These are phyloP conservation scores for Laupala kohalensis DNA, from an alignment of 1,140 invertebrate species.

Conservation along the genomic window DNA sequence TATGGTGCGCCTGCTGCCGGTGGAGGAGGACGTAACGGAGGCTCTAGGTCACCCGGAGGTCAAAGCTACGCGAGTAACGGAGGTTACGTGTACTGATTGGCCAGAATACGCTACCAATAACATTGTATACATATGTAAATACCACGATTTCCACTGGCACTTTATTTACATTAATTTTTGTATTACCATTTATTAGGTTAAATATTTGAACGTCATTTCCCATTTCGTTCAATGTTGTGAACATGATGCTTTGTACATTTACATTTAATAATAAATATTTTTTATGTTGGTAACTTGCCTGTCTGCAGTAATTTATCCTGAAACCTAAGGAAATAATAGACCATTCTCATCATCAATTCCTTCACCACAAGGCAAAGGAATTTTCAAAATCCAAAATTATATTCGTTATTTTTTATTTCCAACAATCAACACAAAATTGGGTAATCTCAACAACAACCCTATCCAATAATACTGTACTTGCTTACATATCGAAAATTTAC, in stretches of 20 bases:
- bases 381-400: background rate
- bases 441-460: background rate
- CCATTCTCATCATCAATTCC: too few species aligned
- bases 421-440: background rate
- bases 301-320: too few species aligned
- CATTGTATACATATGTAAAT: background rate
- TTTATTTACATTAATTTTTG: background rate
- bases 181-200: background rate
- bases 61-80: background rate
- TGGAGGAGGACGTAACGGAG: slow-evolving; percentile 1
- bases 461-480: background rate
- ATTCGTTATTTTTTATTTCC: background rate
- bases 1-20: slow-evolving; percentile 26
- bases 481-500: background rate
- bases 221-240: background rate
- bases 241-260: background rate
- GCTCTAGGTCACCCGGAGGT: background rate
- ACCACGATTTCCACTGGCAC: background rate
- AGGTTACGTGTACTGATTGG: background rate
- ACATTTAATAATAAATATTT: background rate
- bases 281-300: background rate
- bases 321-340: too few species aligned
- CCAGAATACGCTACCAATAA: background rate
- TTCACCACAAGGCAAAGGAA: background rate
- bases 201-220: background rate